Evolutionary conservation across 2,797 vertebrate species (phyloP).

Genomic region (Staurois parvus): DNA sequence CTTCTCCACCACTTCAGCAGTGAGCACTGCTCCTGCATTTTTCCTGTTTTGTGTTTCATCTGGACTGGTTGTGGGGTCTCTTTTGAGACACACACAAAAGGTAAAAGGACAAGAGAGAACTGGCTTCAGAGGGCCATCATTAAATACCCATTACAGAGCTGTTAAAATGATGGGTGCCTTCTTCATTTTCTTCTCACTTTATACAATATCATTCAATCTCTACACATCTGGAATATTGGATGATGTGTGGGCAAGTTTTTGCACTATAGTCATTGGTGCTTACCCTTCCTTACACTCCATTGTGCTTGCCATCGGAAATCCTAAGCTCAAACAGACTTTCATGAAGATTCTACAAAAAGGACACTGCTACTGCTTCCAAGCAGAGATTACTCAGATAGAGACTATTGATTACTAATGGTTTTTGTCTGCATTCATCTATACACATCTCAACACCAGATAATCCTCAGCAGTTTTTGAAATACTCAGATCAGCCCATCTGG

Average conservation of each 20-base stretch:
- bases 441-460: too few relatives aligned
- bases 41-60: constrained; percentile 31
- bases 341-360: constrained; percentile 10
- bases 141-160: constrained; percentile 42
- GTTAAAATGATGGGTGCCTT: constrained; percentile 29
- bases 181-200: constrained; percentile 35
- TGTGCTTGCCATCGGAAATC: constrained; percentile 36
- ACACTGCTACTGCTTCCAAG: constrained; percentile 5
- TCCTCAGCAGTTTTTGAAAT: too few relatives aligned
- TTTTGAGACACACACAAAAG: constrained; percentile 20
- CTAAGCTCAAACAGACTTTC: constrained; percentile 15
- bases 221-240: not conserved
- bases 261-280: constrained; percentile 14
- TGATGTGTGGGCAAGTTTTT: not conserved
- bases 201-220: constrained; percentile 23
- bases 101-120: constrained; percentile 45
- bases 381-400: not conserved
- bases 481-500: too few relatives aligned
- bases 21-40: constrained; percentile 21
- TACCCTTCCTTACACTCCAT: constrained; percentile 51
- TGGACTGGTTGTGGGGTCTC: constrained; percentile 27
- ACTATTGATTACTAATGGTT: not conserved
- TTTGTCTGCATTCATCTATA: too few relatives aligned
- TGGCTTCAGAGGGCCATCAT: constrained; percentile 48
- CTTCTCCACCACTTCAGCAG: not conserved